These are phyloP conservation scores for Brevimyrus niger DNA, from an alignment of 2,113 vertebrate genomes.

Conservation along the genomic window DNA sequence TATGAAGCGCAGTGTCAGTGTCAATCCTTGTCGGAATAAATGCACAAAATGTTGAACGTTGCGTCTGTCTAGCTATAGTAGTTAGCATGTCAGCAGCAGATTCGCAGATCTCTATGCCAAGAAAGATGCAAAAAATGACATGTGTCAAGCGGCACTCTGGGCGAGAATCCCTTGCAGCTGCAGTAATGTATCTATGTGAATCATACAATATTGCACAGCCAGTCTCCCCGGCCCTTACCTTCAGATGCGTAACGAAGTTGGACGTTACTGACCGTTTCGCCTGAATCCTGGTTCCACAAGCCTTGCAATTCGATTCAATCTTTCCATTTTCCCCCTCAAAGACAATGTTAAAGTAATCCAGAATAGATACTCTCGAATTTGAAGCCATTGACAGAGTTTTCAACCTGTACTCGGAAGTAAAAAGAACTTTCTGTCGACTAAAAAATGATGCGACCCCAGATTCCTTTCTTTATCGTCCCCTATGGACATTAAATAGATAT, in stretches of 20 bases:
- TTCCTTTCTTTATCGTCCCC: slow-evolving; percentile 2
- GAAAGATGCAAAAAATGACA: not conserved
- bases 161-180: not conserved
- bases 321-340: slow-evolving; percentile 73
- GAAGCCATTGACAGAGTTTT: slow-evolving; percentile 60
- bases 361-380: slow-evolving; percentile 64
- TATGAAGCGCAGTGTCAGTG: not conserved
- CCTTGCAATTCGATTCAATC: slow-evolving; percentile 71
- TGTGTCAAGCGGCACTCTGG: not conserved
- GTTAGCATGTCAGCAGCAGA: not conserved
- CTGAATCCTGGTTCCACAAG: slow-evolving; percentile 68
- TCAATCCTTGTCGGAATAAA: not conserved
- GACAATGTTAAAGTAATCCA: slow-evolving; percentile 73
- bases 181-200: not conserved
- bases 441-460: slow-evolving; percentile 22
- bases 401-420: slow-evolving; percentile 33
- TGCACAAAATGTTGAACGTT: not conserved
- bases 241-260: slow-evolving; percentile 72
- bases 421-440: slow-evolving; percentile 43
- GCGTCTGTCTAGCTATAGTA: not conserved
- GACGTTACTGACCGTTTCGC: slow-evolving; percentile 69
- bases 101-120: not conserved
- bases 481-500: not conserved
- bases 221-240: slow-evolving; percentile 45
- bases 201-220: not conserved